Conservation (phyloP, 64 coral and sea anemone species). For the Trachythela sp. region DNA sequence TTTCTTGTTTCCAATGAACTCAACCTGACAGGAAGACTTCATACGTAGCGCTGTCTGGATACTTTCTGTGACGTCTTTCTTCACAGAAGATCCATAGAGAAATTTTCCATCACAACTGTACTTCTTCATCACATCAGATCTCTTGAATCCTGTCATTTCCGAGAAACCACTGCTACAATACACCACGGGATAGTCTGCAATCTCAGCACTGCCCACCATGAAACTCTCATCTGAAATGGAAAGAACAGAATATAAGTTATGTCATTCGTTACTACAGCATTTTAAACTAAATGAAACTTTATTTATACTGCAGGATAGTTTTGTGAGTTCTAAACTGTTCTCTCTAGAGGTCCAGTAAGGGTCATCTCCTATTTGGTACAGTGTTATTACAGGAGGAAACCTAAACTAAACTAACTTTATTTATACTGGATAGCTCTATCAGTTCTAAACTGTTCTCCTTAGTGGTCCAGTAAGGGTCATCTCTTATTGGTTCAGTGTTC, state of each 20-base stretch:
- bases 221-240: slow-evolving; percentile 70
- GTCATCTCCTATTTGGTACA: no score
- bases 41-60: slow-evolving; percentile 54
- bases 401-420: no score
- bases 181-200: slow-evolving; percentile 75
- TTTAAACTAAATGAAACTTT: neutral
- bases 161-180: slow-evolving; percentile 90
- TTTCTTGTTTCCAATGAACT: slow-evolving; percentile 76
- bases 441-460: no score
- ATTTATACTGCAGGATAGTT: no score
- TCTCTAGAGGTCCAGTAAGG: no score
- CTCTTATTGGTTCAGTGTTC: no score
- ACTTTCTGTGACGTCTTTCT: slow-evolving; percentile 46
- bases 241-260: neutral
- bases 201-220: slow-evolving; percentile 80
- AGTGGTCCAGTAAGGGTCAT: no score
- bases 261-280: neutral
- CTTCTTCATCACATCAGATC: slow-evolving; percentile 87
- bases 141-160: slow-evolving; percentile 62
- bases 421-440: no score
- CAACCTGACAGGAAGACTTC: slow-evolving; percentile 65
- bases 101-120: slow-evolving; percentile 77
- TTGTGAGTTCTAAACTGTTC: no score
- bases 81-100: slow-evolving; percentile 63
- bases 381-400: no score